Evolutionary conservation across 2,888 invertebrate genomes (phyloP), one percentile per base, ranked within the genome.

Genomic region (Cantharis flavilabris): DNA sequence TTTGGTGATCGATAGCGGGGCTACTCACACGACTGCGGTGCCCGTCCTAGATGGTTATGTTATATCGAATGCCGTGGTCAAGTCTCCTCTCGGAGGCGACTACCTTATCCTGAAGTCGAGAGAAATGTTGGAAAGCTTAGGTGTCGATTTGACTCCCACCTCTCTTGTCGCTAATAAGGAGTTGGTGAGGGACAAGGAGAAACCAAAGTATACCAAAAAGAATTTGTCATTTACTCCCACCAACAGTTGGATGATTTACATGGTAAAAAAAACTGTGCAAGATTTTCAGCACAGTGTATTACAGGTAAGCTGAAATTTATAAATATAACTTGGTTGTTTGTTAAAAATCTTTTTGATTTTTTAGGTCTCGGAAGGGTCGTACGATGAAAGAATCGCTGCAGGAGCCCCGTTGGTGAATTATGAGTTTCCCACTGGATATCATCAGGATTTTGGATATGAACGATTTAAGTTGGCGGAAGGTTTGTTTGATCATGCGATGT

Each of bases 401-500:
- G 93, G 94, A 67, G 95, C 97, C 84, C 99, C 99, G 0, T 94
- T 96, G n/a, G 93, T 95, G 9, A 97, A 97, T 88, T 98, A 98
- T 88, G 98, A 99, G 90, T 98, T 99, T 90, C 99, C 99, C 0
- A 97, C 96, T 82, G 99, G 99, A 0, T 99, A 96, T 89, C 97
- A 98, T 88, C 96, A 97, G 90, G 99, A 99, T 88, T 99, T 98
- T 88, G 95, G 96, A 14, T 93, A 94, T 0, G 99, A 99, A 88
- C 90, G 99, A 81, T 98, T 98, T 88, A 94, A 95, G 85, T 92
- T 99, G 78, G 94, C 98, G 0, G 99, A 99, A 89, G 96, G 96
- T 69, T 90, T 99, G 28, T 99, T 99, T 88, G 99, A 99, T 87
- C 97, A 96, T 86, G 95, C 95, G 0, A 95, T 97, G 94, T 90